These are phyloP conservation scores for Nycteola revayana DNA, from an alignment of 2,888 invertebrate genomes.

Conservation along the genomic window DNA sequence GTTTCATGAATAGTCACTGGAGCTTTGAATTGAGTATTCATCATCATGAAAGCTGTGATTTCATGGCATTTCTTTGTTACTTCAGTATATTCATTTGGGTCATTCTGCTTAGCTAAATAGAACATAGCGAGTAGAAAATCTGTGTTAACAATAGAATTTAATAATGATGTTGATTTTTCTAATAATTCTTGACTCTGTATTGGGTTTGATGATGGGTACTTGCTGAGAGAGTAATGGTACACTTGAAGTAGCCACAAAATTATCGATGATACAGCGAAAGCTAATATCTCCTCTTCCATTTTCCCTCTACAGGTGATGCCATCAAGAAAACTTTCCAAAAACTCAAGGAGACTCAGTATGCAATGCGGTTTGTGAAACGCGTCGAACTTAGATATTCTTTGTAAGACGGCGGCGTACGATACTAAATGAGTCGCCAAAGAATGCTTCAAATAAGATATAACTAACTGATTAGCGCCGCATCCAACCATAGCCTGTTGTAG, in stretches of 20 bases:
- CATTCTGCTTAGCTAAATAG: conserved; percentile 91
- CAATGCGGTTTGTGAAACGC: conserved; percentile 94
- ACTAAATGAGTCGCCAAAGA: conserved; percentile 95
- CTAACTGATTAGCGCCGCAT: conserved; percentile 94
- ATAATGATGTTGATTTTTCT: conserved; percentile 85
- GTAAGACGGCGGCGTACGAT: conserved; percentile 94
- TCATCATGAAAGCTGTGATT: conserved; percentile 83
- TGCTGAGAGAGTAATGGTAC: conserved; percentile 78
- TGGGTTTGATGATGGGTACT: conserved; percentile 69
- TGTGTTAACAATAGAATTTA: conserved; percentile 86
- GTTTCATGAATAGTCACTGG: conserved; percentile 82
- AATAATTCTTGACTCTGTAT: conserved; percentile 83
- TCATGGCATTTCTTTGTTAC: conserved; percentile 90
- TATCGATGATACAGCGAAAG: conserved; percentile 90
- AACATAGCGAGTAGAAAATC: conserved; percentile 92
- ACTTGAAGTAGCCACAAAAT: conserved; percentile 92
- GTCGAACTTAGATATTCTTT: conserved; percentile 94
- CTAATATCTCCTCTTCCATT: conserved; percentile 93
- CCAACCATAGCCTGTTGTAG: conserved; percentile 97
- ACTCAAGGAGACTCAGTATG: conserved; percentile 91
- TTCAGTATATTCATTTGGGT: conserved; percentile 84
- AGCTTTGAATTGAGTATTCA: conserved; percentile 80
- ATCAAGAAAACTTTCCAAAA: conserved; percentile 87
- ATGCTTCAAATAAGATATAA: conserved; percentile 95
- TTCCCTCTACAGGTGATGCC: conserved; percentile 88